Conservation (phyloP, 2,888 invertebrate species). For the Holacanthella duospinosa region DNA sequence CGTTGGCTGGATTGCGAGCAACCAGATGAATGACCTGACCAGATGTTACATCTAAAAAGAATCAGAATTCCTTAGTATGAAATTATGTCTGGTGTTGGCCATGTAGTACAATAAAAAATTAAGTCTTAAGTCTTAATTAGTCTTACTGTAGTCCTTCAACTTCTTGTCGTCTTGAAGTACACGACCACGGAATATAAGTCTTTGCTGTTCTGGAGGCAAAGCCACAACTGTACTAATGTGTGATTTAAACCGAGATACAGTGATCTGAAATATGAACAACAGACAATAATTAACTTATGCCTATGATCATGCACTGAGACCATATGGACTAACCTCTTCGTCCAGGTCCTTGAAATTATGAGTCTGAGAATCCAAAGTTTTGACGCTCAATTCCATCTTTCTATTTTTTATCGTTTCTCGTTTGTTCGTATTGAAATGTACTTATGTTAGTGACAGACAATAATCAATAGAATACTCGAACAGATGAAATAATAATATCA, state of each 20-base stretch:
- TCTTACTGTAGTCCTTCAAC: slow-evolving; percentile 69
- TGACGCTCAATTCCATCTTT: neutral
- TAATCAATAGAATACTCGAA: no score
- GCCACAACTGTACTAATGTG: slow-evolving; percentile 54
- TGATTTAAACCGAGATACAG: slow-evolving; percentile 2
- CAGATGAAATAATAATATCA: no score
- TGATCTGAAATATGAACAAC: slow-evolving; percentile 1
- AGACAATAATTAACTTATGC: no score
- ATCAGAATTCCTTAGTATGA: neutral
- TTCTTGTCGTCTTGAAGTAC: slow-evolving; percentile 79
- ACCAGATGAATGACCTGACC: neutral
- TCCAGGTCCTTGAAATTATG: neutral
- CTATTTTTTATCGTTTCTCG: no score
- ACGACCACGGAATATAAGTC: slow-evolving; percentile 89
- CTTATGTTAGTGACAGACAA: no score
- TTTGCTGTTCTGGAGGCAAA: slow-evolving; percentile 69
- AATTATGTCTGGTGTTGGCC: no score
- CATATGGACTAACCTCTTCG: neutral
- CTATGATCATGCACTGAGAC: no score
- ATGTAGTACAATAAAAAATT: neutral
- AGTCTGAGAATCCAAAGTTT: neutral
- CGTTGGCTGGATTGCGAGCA: neutral
- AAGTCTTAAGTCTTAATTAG: neutral
- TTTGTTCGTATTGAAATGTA: no score
- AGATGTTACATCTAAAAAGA: neutral